phyloP scores from a whole-genome alignment of 2,113 vertebrate species.

The Syngnathus floridae region DNA sequence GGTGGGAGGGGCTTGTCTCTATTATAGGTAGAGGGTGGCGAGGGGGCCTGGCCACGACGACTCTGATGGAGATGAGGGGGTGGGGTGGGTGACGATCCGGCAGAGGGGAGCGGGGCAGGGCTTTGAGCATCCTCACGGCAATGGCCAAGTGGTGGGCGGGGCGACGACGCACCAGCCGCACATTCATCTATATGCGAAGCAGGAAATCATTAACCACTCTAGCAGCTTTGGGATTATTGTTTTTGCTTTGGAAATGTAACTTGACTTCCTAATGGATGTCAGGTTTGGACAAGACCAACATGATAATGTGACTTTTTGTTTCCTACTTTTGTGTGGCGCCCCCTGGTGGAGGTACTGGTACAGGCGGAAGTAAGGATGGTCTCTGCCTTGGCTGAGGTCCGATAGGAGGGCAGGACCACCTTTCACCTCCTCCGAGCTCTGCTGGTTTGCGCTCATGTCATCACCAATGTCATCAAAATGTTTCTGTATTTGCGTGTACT shows the following conservation, averaged over 20 bases:
- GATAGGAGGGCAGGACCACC: constrained; percentile 81
- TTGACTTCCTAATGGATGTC: too few relatives aligned
- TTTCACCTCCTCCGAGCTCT: constrained; percentile 78
- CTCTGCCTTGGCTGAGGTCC: constrained; percentile 86
- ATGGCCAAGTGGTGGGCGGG: constrained; percentile 65
- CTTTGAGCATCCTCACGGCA: constrained; percentile 74
- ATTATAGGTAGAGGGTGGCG: constrained; percentile 69
- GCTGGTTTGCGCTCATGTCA: constrained; percentile 52
- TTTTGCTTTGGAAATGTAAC: too few relatives aligned
- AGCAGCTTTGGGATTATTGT: not conserved
- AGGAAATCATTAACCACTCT: constrained; percentile 3
- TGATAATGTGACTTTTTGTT: constrained; percentile 32
- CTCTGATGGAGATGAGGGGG: constrained; percentile 60
- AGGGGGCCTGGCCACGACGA: constrained; percentile 74
- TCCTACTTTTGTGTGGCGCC: constrained; percentile 33
- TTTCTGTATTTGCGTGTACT: not conserved
- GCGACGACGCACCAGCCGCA: constrained; percentile 72
- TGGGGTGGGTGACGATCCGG: constrained; percentile 72
- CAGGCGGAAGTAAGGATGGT: constrained; percentile 64
- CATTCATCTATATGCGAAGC: constrained; percentile 61
- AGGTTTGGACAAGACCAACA: not conserved
- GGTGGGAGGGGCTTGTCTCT: constrained; percentile 72
- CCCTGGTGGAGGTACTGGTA: constrained; percentile 64
- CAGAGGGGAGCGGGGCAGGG: constrained; percentile 62
- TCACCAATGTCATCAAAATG: not conserved